Percentiles rank a stretch among this genome's conserved stretches.
phyloP scores from a whole-genome alignment of 2,888 invertebrate genomes.

The Neuroscelio doddi region DNA sequence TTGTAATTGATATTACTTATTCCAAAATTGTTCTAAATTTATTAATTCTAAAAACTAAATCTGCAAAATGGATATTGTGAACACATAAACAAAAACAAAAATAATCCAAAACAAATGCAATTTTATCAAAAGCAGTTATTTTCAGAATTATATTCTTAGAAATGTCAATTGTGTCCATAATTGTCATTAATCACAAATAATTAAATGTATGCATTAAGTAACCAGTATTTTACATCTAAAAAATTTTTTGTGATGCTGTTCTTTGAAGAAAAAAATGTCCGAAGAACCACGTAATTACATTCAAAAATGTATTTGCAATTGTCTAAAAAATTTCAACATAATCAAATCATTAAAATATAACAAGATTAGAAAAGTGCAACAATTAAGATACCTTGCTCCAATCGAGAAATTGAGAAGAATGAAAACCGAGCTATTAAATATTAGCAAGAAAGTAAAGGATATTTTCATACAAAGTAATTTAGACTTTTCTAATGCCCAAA shows the following conservation, averaged over 20 bases:
- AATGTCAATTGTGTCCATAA: background rate
- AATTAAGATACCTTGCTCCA: conserved; percentile 18
- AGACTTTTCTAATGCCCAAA: conserved; percentile 8
- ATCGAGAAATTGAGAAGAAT: conserved; percentile 14
- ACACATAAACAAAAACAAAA: background rate
- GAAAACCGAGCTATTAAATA: conserved; percentile 2
- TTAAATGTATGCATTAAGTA: background rate
- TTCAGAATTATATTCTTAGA: background rate
- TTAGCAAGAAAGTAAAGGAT: conserved; percentile 12
- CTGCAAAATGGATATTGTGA: background rate
- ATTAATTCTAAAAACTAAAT: background rate
- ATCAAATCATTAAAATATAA: too few relatives aligned
- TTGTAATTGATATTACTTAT: too few relatives aligned
- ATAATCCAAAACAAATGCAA: background rate
- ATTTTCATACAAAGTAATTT: conserved; percentile 1
- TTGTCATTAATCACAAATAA: too few relatives aligned
- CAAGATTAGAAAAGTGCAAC: background rate
- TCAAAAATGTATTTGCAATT: background rate
- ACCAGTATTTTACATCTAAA: background rate
- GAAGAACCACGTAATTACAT: background rate
- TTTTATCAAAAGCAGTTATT: background rate
- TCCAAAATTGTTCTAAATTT: too few relatives aligned
- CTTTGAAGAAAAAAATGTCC: background rate
- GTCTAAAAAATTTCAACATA: too few relatives aligned
- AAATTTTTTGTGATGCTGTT: background rate